Evolutionary conservation across 2,113 vertebrate species (phyloP), one percentile per base, ranked within the genome.

Genomic region (Melanerpes formicivorus): DNA sequence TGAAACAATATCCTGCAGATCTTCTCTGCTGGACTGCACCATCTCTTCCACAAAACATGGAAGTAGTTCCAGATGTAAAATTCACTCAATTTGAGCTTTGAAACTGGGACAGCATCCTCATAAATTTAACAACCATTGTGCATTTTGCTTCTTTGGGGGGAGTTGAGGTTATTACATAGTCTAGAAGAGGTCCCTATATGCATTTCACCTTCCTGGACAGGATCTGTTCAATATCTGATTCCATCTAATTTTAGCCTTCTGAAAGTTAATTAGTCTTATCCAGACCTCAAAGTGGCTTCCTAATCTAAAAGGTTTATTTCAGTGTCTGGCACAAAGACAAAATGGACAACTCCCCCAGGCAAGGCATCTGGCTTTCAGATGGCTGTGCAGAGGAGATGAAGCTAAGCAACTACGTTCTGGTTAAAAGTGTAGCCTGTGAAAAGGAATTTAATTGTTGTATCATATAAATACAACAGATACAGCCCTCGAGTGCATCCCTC

Each of bases 401-500:
- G 32, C 65, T 48, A 66, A 85, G 14, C 52, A 80, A 5, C 42
- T 11, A 4, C 9, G 6, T n/a, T 29, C 23, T 23, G 52, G 63
- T 54, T 44, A 74, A 80, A 82, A 84, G 0, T 8, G 14, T 29
- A 81, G 27, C 14, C 9, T 42, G 16, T 69, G 34, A 77, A 84
- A 83, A 73, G 9, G 14, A 64, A 42, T 29, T 52, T 18, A 26
- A 67, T 90, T 73, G 25, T 9, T 42, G 18, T 27, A 71, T 34
- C 3, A 1, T 63, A 58, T 6, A 52, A 56, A 75, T 75, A 0
- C 18, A 75, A 34, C 1, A 22, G 5, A 17, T 5, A 29, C 0
- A 46, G 18, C 73, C 72, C n/a, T 32, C 7, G 0, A 46, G 17
- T 11, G 10, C 64, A 26, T 59, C 84, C 29, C 23, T 77, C 52